Base-by-base conservation (phyloP, 2,113 vertebrate species). In the Falco punctatus region DNA sequence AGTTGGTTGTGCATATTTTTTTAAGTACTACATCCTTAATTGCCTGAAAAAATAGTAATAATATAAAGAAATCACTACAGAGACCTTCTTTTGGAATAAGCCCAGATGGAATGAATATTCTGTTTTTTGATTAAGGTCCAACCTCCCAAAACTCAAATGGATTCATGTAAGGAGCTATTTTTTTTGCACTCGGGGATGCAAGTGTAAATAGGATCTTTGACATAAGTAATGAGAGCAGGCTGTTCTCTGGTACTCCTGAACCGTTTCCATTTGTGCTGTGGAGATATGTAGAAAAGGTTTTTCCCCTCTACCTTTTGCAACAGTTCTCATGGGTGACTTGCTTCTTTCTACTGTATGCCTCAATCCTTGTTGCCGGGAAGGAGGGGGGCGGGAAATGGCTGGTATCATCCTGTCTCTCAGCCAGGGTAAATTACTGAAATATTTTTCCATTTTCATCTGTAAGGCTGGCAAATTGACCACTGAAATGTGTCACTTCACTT, bases 341-440 rank as follows among this genome's bases (percentile, higher is more conserved):
- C n/a, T 87, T 65, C 26, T 73, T 94, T 91, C 57, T 78, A 19
- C 26, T 22, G 20, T 1, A 0, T 4, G 1, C 35, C 32, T 86
- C 46, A 61, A 2, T 66, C 24, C 27, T 74, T 92, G 35, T 62
- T 91, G 55, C 48, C 71, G 33, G 48, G 77, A 38, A 71, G 18
- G 44, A 78, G 4, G 13, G 7, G 5, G 3, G 2, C 1, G 9
- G 12, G 22, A 24, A 61, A 51, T 0, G 2, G 32, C 38, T 2
- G 2, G 8, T 67, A 27, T 51, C 9, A 4, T 55, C 55, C 72
- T 51, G 15, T 84, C 30, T 89, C 70, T 81, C 24, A 88, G 42
- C 57, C 32, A 66, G 20, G 42, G 15, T 75, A 51, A 57, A 66
- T 51, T 58, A 28, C 23, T 78, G 49, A 17, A 40, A 52, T 84